A percentile compares a stretch with the other conserved stretches of the same genome.
These are phyloP conservation scores for Drosophila santomea DNA, from an alignment of 1,140 invertebrate genomes.

Conservation along the genomic window DNA sequence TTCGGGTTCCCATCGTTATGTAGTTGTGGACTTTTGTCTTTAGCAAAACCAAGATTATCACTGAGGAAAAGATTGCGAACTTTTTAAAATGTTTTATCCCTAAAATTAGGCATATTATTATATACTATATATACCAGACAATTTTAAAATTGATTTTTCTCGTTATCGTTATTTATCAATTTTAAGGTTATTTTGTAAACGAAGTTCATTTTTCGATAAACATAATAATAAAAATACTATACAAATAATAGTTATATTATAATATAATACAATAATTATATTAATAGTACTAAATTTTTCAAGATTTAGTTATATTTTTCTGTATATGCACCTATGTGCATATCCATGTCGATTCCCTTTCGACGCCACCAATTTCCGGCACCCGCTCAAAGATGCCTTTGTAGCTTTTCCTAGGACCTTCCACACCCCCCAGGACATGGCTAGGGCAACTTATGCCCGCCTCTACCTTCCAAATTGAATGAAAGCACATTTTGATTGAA, in stretches of 20 bases:
- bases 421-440: slow-evolving; percentile 15
- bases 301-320: neutral
- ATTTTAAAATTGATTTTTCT: too few species aligned
- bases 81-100: too few species aligned
- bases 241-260: too few species aligned
- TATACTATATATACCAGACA: too few species aligned
- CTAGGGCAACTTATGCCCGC: slow-evolving; percentile 49
- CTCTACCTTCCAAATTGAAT: slow-evolving; percentile 68
- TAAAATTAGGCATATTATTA: too few species aligned
- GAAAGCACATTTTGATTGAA: slow-evolving; percentile 81
- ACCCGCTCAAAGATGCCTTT: slow-evolving; percentile 67
- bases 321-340: neutral
- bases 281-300: neutral
- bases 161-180: too few species aligned
- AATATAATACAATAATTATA: too few species aligned
- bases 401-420: slow-evolving; percentile 13
- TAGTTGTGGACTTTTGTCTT: slow-evolving; percentile 47
- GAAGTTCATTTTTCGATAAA: too few species aligned
- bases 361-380: slow-evolving; percentile 64
- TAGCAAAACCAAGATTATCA: slow-evolving; percentile 19
- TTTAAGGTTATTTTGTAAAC: too few species aligned
- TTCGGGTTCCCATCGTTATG: slow-evolving; percentile 26
- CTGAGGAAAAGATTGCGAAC: neutral
- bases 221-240: too few species aligned
- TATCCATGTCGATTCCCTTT: slow-evolving; percentile 33